A percentile compares a stretch with the other conserved stretches of the same genome.
Conservation (phyloP, 2,113 vertebrate genomes). For the Carlito syrichta region DNA sequence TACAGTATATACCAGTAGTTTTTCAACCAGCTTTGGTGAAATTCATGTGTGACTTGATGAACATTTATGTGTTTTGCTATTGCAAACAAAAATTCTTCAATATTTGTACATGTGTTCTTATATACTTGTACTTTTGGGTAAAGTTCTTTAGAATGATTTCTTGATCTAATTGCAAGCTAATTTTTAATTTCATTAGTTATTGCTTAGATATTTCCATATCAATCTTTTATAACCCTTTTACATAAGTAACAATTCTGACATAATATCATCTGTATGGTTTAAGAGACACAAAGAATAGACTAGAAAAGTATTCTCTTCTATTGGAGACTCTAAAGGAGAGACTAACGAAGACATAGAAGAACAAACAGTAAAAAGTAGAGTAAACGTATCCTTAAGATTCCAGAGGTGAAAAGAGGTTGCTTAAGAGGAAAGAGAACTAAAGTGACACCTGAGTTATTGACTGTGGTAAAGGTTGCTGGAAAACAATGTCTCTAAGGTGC, state of each 20-base stretch:
- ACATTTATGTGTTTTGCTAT: neutral
- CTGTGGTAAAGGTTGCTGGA: constrained; percentile 31
- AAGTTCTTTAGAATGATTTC: no score
- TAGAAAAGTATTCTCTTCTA: neutral
- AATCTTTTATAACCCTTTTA: neutral
- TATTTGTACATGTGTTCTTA: neutral
- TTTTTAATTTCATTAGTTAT: neutral
- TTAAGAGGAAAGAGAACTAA: neutral
- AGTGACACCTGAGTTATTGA: neutral
- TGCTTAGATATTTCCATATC: neutral
- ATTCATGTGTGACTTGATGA: no score
- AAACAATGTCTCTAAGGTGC: constrained; percentile 29
- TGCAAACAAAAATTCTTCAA: neutral
- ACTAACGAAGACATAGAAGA: neutral
- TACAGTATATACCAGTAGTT: neutral
- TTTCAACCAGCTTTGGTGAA: neutral
- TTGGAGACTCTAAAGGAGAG: neutral
- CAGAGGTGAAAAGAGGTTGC: neutral
- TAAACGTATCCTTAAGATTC: neutral
- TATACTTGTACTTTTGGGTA: neutral
- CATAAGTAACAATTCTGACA: neutral
- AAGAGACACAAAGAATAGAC: neutral
- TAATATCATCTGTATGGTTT: neutral
- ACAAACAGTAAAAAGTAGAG: neutral
- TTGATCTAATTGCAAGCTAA: neutral